A percentile compares a stretch with the other conserved stretches of the same genome.
Conservation (phyloP, 2,113 vertebrate species). For the Cygnus buccinator region DNA sequence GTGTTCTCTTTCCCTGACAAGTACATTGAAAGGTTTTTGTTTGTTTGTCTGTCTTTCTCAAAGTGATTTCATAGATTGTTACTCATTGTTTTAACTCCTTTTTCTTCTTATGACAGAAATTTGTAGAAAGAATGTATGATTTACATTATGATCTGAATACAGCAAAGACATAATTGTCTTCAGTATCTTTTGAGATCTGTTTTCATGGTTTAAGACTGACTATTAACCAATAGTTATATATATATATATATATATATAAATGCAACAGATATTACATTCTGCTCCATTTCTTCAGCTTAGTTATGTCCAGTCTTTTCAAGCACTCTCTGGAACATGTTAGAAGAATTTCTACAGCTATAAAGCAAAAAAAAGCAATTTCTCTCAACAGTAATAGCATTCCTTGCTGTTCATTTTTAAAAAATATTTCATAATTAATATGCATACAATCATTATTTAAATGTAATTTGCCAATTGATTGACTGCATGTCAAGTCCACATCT, state of each 20-base stretch:
- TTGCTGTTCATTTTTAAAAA: neutral
- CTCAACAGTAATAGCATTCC: neutral
- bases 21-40: neutral
- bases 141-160: neutral
- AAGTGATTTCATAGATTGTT: neutral
- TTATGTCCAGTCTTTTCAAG: neutral
- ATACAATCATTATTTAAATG: neutral
- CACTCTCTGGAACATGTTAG: neutral
- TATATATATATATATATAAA: neutral
- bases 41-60: neutral
- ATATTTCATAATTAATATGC: neutral
- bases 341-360: neutral
- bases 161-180: neutral
- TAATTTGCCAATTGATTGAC: neutral
- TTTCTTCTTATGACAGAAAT: neutral
- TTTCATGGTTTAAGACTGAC: neutral
- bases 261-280: neutral
- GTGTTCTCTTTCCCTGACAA: neutral
- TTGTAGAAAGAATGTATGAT: neutral
- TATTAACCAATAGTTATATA: neutral
- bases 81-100: neutral
- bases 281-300: neutral
- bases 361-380: neutral
- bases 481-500: neutral
- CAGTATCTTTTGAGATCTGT: neutral